Base-by-base conservation (phyloP, 2,113 vertebrate genomes). In the Notothenia rossii region DNA sequence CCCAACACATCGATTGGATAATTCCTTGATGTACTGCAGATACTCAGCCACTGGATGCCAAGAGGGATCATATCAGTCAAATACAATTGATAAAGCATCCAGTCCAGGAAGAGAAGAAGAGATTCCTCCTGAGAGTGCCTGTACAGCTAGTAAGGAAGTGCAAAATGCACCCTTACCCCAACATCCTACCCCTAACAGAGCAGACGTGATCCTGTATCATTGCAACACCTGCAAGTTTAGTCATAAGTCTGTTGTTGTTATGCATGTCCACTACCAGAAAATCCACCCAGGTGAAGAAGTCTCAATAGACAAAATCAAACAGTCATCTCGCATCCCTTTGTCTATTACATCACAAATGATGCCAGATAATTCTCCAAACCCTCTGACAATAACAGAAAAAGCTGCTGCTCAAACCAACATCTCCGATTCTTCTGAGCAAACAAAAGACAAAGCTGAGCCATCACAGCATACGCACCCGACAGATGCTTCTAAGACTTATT, bases 261-360 rank as follows among this genome's bases (percentile, higher is more conserved):
- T 98, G 91, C 89, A 97, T 82, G 96, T 98, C 61, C 97, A 98
- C 86, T 98, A 98, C 86, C 96, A 97, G 92, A 97, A 96, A 87
- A 95, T 94, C 29, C 97, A 98, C 81, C 97, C 96, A 0, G 95
- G 96, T 93, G 93, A 96, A 94, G 88, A 93, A 89, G 53, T 98
- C 36, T 85, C 88, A 2, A 68, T 94, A 10, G 81, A 91, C 46
- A 77, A 82, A 81, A 91, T 93, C 29, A 93, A 88, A 72, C 87
- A 64, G 43, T 59, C 33, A 1, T n/a, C 67, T 48, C 1, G 0
- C 48, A 55, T 36, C 11, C 5, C 9, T 0, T 40, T 59, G 11
- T 15, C 18, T 5, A 1, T n/a, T 17, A 7, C 46, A 20, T 40
- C 60, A 17, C 63, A 40, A 40, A 1, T n/a, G 51, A 36, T 17